These are phyloP conservation scores for Anolis sagrei DNA, from an alignment of 2,113 vertebrate genomes.

Conservation along the genomic window DNA sequence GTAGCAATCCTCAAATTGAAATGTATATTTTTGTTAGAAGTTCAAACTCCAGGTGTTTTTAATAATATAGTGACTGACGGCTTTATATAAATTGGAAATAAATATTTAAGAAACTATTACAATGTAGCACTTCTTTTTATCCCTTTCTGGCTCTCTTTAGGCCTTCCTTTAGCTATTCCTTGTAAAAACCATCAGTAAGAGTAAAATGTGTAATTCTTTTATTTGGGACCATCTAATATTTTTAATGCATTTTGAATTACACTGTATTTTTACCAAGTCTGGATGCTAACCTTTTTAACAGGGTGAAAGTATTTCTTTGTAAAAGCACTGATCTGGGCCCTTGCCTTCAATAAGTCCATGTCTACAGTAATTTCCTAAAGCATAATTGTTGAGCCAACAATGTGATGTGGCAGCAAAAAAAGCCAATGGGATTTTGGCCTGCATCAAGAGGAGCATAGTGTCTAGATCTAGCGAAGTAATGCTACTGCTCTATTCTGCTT, in stretches of 20 bases:
- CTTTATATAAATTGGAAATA: constrained; percentile 80
- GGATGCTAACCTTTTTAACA: neutral
- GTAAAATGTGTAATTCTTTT: neutral
- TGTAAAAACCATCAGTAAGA: neutral
- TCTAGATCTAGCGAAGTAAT: too few relatives aligned
- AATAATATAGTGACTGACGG: constrained; percentile 79
- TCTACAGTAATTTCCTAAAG: too few relatives aligned
- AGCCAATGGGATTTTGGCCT: too few relatives aligned
- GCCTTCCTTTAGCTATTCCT: neutral
- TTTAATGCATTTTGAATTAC: neutral
- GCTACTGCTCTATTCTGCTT: too few relatives aligned
- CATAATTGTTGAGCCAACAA: too few relatives aligned
- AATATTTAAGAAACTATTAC: constrained; percentile 76
- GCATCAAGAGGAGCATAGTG: too few relatives aligned
- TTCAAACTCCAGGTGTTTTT: constrained; percentile 78
- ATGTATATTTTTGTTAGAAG: constrained; percentile 86
- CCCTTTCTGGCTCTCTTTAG: neutral
- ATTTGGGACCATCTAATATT: neutral
- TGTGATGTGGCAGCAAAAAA: too few relatives aligned
- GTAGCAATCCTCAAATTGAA: constrained; percentile 75
- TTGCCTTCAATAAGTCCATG: neutral
- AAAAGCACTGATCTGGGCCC: neutral
- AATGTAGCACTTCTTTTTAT: neutral
- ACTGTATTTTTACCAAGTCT: neutral
- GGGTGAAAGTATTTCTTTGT: neutral